Conservation (phyloP, 1,140 invertebrate genomes). For the Aphelenchoides fujianensis region DNA sequence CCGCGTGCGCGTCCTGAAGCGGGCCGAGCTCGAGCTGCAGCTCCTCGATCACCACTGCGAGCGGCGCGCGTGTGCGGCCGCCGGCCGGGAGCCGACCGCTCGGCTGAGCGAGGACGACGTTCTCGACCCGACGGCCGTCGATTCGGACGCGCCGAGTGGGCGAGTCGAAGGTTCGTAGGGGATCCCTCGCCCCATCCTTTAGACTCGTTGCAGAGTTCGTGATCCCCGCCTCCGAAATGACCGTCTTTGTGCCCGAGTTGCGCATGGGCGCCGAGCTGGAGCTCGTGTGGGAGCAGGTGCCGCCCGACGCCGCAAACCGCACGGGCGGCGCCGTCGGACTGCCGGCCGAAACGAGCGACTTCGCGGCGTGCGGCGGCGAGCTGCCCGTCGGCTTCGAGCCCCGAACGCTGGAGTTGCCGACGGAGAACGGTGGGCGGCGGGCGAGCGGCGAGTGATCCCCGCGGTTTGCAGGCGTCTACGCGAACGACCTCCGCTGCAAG, state of each 20-base stretch:
- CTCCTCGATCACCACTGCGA: conserved; percentile 16
- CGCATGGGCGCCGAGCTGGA: not conserved
- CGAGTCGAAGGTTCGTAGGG: conserved; percentile 4
- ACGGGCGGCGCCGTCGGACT: no score
- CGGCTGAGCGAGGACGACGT: not conserved
- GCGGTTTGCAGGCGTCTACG: conserved; percentile 32
- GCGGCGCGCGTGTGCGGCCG: not conserved
- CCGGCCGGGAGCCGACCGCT: not conserved
- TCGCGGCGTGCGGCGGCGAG: conserved; percentile 50
- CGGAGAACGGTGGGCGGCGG: not conserved
- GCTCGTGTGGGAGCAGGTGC: conserved; percentile 1
- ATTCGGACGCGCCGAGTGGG: no score
- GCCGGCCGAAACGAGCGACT: conserved; percentile 6
- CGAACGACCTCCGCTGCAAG: conserved; percentile 46
- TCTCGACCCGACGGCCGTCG: not conserved
- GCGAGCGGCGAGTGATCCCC: no score
- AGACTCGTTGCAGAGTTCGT: conserved; percentile 18
- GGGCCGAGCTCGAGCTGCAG: not conserved
- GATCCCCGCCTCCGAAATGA: not conserved
- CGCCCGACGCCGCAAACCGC: conserved; percentile 14
- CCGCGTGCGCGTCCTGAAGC: not conserved
- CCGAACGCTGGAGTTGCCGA: conserved; percentile 37
- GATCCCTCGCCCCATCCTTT: not conserved
- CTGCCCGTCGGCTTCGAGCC: conserved; percentile 38
- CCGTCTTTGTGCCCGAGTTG: conserved; percentile 8